Evolutionary conservation across 2,113 vertebrate species (phyloP), one percentile per base, ranked within the genome.

Genomic region (Paradisaea rubra): DNA sequence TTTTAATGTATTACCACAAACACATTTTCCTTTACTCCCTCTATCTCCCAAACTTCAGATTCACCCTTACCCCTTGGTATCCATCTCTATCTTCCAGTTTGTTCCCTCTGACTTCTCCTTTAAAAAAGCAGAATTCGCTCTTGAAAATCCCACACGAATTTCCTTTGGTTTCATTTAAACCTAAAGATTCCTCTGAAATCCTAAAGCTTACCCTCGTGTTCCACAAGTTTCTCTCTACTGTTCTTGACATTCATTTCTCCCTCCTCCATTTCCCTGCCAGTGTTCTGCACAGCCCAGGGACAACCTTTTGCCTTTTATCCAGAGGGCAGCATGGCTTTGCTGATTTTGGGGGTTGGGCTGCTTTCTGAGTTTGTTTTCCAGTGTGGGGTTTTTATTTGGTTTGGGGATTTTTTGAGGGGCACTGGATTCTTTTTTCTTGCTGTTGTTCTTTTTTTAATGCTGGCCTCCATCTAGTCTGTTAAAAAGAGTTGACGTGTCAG

Each of bases 401-500:
- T 69, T 59, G 8, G 13, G 30, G 16, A 45, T 15, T 59, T 44
- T 33, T 2, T 2, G 22, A 28, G 18, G 8, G 17, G 8, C 22
- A 23, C 12, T 45, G 27, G 13, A 19, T 33, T 44, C 22, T 50
- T 81, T 76, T 24, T 31, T 53, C 27, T 37, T 30, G 20, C 27
- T 47, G 13, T 30, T 73, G 22, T 10, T 41, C 13, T 50, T 44
- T 39, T 57, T 66, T 72, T 27, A 89, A 65, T 18, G 25, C 27
- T 76, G 25, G 22, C 13, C 19, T 61, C 13, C 25, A 53, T 15
- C 68, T 7, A 76, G 16, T 20, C 68, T 50, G 6, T 47, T 74
- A 74, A 35, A 91, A 84, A 86, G 0, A 2, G 21, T 3, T 52
- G 20, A 50, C 0, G 0, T 22, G 15, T 15, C 77, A 68, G 31